A percentile compares a stretch with the other conserved stretches of the same genome.
Conservation (phyloP, 2,113 vertebrate genomes). For the Arenaria interpres region DNA sequence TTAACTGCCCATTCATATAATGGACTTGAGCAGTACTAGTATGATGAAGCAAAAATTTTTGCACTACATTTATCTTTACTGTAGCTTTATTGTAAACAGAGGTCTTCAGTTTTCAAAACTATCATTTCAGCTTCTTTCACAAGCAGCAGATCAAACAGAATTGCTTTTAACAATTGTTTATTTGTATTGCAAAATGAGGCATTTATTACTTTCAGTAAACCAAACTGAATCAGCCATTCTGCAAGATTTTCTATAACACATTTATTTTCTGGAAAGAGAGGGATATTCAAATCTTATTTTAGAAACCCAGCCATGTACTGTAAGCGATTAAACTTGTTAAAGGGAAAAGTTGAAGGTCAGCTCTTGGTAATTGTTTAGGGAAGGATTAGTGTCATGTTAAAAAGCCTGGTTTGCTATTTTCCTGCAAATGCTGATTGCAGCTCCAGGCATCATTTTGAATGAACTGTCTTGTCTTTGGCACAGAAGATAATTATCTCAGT, state of each 20-base stretch:
- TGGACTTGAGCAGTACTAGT: not conserved
- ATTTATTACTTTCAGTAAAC: not conserved
- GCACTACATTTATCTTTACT: not conserved
- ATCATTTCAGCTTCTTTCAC: not conserved
- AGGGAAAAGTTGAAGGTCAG: slow-evolving; percentile 29
- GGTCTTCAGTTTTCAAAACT: not conserved
- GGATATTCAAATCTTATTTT: slow-evolving; percentile 17
- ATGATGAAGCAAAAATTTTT: not conserved
- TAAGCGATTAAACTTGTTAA: not conserved
- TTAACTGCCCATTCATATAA: not conserved
- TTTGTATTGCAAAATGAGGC: slow-evolving; percentile 1
- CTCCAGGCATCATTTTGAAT: slow-evolving; percentile 48
- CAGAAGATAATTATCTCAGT: slow-evolving; percentile 43
- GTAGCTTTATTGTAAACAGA: not conserved
- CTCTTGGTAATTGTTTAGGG: not conserved
- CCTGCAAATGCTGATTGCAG: not conserved
- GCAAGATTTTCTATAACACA: not conserved
- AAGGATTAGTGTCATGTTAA: slow-evolving; percentile 12
- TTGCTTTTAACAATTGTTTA: not conserved
- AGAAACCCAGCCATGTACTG: not conserved
- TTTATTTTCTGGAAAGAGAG: not conserved
- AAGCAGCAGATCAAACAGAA: not conserved
- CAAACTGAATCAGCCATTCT: not conserved
- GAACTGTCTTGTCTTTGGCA: slow-evolving; percentile 8
- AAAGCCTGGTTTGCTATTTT: slow-evolving; percentile 33